Evolutionary conservation across 2,888 invertebrate genomes (phyloP).

Genomic region (Drosophila affinis): DNA sequence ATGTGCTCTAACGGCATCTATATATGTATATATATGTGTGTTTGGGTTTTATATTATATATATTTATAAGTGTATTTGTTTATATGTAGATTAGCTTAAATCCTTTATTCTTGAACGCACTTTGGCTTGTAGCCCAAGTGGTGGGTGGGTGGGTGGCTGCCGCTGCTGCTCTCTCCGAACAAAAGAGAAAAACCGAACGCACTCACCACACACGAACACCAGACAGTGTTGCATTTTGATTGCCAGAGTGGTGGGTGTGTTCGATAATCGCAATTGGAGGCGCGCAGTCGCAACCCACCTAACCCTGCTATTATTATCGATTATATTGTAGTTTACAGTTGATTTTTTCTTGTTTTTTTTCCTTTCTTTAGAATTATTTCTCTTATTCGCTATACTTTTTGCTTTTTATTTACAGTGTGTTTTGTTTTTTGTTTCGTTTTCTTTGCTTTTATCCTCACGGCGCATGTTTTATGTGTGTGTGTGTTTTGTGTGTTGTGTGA

Average conservation of each 20-base stretch:
- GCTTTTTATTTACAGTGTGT: slow-evolving; percentile 5
- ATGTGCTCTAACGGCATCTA: slow-evolving; percentile 42
- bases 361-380: not conserved
- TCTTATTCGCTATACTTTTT: not conserved
- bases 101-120: slow-evolving; percentile 56
- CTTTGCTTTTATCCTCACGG: slow-evolving; percentile 4
- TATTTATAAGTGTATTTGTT: slow-evolving; percentile 41
- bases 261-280: slow-evolving; percentile 3
- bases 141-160: too few species aligned
- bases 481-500: slow-evolving; percentile 24
- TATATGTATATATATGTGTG: slow-evolving; percentile 26
- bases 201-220: slow-evolving; percentile 15
- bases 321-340: not conserved
- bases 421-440: slow-evolving; percentile 13
- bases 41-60: slow-evolving; percentile 19
- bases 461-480: slow-evolving; percentile 13
- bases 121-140: slow-evolving; percentile 70
- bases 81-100: slow-evolving; percentile 33
- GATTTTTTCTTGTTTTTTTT: not conserved
- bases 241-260: slow-evolving; percentile 11
- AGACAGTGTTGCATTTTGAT: slow-evolving; percentile 1
- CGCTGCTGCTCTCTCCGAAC: slow-evolving; percentile 14
- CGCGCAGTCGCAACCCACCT: not conserved
- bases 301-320: not conserved
- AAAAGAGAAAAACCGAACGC: slow-evolving; percentile 16